Evolutionary conservation across 2,797 vertebrate species (phyloP).

Genomic region (Craterocephalus amniculus): DNA sequence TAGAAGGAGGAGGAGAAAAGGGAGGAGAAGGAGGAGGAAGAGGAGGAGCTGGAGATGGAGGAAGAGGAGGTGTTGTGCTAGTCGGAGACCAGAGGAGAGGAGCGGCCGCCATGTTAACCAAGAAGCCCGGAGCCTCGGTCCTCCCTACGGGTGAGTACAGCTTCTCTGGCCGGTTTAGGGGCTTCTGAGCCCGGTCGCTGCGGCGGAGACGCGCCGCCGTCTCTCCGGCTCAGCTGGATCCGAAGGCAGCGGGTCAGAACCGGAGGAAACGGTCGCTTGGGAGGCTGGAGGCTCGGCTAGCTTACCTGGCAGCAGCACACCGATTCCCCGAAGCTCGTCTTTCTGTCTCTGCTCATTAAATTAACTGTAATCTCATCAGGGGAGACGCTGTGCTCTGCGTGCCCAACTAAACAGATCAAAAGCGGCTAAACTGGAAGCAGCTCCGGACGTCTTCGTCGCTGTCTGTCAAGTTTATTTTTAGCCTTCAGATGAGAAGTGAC

Average conservation of each 20-base stretch:
- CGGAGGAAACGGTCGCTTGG: not conserved
- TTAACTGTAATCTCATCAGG: not conserved
- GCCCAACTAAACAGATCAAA: no score
- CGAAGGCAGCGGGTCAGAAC: not conserved
- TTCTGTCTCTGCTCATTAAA: constrained; percentile 16
- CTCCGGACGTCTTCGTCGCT: constrained; percentile 10
- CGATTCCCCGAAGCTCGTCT: not conserved
- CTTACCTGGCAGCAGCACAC: not conserved
- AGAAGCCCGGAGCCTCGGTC: constrained; percentile 77
- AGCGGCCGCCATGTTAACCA: constrained; percentile 81
- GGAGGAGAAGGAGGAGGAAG: constrained; percentile 53
- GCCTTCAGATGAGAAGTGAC: constrained; percentile 54
- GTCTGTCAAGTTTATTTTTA: constrained; percentile 65
- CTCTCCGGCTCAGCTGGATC: not conserved
- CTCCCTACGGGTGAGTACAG: constrained; percentile 73
- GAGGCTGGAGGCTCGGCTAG: constrained; percentile 15
- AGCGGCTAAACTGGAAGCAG: not conserved
- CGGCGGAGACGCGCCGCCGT: constrained; percentile 9
- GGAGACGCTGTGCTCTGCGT: not conserved
- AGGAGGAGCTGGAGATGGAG: constrained; percentile 56
- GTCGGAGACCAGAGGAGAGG: constrained; percentile 74
- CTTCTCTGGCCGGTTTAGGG: constrained; percentile 11
- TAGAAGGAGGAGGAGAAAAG: constrained; percentile 11
- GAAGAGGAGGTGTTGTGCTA: constrained; percentile 81
- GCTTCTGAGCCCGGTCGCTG: constrained; percentile 11